These are phyloP conservation scores for Ophion slaviceki DNA, from an alignment of 2,888 invertebrate genomes.

Conservation along the genomic window DNA sequence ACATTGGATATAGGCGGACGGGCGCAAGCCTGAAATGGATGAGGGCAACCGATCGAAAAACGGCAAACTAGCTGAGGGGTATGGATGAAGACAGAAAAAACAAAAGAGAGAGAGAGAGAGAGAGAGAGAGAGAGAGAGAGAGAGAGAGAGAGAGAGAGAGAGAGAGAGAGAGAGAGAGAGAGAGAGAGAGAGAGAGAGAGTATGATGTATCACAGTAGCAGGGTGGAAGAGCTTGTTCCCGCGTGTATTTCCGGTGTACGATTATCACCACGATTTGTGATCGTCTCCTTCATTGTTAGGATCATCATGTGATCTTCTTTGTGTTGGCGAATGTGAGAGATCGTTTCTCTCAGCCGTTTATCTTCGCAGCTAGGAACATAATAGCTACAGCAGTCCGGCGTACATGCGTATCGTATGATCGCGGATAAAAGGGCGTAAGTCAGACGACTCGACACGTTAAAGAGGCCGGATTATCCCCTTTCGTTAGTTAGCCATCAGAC, in stretches of 20 bases:
- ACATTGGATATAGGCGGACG: background rate
- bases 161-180: background rate
- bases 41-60: constrained; percentile 39
- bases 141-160: constrained; percentile 9
- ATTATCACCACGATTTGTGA: constrained; percentile 53
- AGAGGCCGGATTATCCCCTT: background rate
- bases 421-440: constrained; percentile 22
- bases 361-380: constrained; percentile 28
- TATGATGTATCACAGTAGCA: constrained; percentile 18
- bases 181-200: constrained; percentile 20
- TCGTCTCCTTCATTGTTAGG: constrained; percentile 54
- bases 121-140: constrained; percentile 7
- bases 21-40: constrained; percentile 17
- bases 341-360: constrained; percentile 58
- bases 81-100: constrained; percentile 1
- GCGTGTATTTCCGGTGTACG: constrained; percentile 54
- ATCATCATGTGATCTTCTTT: constrained; percentile 56
- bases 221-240: constrained; percentile 41
- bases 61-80: constrained; percentile 19
- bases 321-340: constrained; percentile 45
- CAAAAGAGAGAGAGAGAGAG: background rate
- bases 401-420: background rate
- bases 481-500: background rate
- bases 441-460: background rate
- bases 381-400: background rate